A percentile compares a stretch with the other conserved stretches of the same genome.
Conservation (phyloP, 2,888 invertebrate genomes). For the Pyrocoelia pectoralis region DNA sequence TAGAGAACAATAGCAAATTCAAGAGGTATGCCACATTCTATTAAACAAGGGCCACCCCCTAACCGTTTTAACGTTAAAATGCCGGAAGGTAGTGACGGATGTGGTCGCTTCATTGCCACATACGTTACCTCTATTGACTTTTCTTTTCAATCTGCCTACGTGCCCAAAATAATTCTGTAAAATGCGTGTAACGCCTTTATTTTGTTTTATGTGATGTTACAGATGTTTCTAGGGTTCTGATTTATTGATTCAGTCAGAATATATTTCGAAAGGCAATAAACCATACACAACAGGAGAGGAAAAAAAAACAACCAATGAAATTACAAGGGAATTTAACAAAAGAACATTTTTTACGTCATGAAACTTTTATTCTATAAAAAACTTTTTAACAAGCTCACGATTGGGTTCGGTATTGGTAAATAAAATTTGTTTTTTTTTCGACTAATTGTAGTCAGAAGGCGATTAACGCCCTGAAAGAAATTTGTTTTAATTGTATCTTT, state of each 20-base stretch:
- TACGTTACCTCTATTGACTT: background rate
- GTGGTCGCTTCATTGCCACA: conserved; percentile 1
- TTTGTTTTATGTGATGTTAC: background rate
- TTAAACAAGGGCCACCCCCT: background rate
- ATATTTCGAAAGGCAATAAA: background rate
- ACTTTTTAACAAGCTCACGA: too few relatives aligned
- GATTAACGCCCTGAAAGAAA: too few relatives aligned
- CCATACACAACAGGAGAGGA: too few relatives aligned
- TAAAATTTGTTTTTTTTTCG: too few relatives aligned
- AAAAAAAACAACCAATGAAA: too few relatives aligned
- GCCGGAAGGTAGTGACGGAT: conserved; percentile 1
- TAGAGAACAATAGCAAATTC: conserved; percentile 1
- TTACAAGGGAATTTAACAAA: too few relatives aligned
- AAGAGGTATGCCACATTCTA: background rate
- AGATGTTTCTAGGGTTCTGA: background rate
- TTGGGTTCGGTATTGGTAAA: too few relatives aligned
- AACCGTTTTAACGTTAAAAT: background rate
- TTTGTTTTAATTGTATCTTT: too few relatives aligned
- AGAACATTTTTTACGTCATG: too few relatives aligned
- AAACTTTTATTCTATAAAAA: too few relatives aligned
- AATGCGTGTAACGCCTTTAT: background rate
- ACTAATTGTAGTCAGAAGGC: too few relatives aligned
- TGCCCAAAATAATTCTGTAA: background rate
- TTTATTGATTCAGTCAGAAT: background rate
- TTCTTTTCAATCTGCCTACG: background rate